Evolutionary conservation across 2,888 invertebrate genomes (phyloP), one percentile per base, ranked within the genome.

Genomic region (Oligia strigilis): DNA sequence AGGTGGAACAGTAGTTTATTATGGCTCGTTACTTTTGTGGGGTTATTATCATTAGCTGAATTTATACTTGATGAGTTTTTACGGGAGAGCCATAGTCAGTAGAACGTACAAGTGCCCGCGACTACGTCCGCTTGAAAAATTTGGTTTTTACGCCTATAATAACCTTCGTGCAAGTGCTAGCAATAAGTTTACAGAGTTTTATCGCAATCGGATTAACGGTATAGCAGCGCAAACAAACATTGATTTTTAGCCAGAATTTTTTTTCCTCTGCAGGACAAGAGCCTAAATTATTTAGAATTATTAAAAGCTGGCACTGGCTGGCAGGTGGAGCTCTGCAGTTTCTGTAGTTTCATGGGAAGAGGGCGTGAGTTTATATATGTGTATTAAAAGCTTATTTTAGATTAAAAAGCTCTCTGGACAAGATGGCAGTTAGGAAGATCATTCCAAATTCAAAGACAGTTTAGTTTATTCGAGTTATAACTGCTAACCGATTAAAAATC

Each of bases 21-120:
- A 46, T 43, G 23, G 71, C 77, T 84, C 80, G 64, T 84, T 84
- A 75, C 79, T 79, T 75, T 73, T 70, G 70, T 75, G 40, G n/a
- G 4, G 62, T 58, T 65, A 62, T 76, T 80, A 71, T 80, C 69
- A 73, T 80, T 70, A 75, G 64, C 19, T 65, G 60, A 52, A 58
- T 40, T 78, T 60, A 52, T 43, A 13, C n/a, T 60, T 58, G 49
- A 43, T n/a, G 60, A 29, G 14, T 17, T n/a, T 43, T 46, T 13
- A 52, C 11, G 17, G 11, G 4, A 46, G 3, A 23, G 11, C 29
- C 23, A 58, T 2, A 29, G 65, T 40, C 40, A 66, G 6, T 49
- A 49, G 4, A 69, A 29, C 4, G 1, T 29, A 55, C 6, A 8
- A 58, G 9, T 58, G 9, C 55, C 23, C 19, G 55, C 23, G 55